These are phyloP conservation scores for Notamacropus eugenii DNA, from an alignment of 2,797 vertebrate species.

Conservation along the genomic window DNA sequence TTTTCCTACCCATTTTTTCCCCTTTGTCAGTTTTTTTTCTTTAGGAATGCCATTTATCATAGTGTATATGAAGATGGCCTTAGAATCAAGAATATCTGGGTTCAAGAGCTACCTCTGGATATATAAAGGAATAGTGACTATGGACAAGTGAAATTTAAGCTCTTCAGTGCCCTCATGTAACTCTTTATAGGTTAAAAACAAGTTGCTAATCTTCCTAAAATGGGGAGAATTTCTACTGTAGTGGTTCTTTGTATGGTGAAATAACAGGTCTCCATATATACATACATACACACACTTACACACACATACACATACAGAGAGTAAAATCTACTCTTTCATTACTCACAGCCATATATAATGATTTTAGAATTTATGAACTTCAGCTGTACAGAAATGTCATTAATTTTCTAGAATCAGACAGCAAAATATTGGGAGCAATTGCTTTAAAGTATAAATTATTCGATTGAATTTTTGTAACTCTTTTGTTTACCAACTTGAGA, in stretches of 20 bases:
- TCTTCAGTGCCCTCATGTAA: background rate
- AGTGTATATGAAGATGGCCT: background rate
- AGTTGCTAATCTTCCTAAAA: background rate
- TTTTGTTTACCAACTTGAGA: background rate
- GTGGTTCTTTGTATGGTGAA: background rate
- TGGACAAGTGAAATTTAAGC: background rate
- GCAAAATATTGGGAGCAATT: accelerated
- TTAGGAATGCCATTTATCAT: background rate
- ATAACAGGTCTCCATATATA: background rate
- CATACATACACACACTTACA: no score
- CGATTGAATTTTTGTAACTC: background rate
- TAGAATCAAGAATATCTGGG: background rate
- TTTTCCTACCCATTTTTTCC: background rate
- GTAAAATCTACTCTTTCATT: background rate
- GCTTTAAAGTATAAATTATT: background rate
- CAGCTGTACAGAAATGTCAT: background rate
- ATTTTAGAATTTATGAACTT: background rate
- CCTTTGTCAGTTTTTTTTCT: background rate
- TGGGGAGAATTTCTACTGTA: background rate
- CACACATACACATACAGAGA: no score
- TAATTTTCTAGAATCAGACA: background rate
- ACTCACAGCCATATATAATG: background rate
- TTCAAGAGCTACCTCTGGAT: background rate
- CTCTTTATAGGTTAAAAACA: background rate
- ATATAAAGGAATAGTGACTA: background rate